Evolutionary conservation across 2,797 vertebrate genomes (phyloP).

Genomic region (Macropus fuliginosus): DNA sequence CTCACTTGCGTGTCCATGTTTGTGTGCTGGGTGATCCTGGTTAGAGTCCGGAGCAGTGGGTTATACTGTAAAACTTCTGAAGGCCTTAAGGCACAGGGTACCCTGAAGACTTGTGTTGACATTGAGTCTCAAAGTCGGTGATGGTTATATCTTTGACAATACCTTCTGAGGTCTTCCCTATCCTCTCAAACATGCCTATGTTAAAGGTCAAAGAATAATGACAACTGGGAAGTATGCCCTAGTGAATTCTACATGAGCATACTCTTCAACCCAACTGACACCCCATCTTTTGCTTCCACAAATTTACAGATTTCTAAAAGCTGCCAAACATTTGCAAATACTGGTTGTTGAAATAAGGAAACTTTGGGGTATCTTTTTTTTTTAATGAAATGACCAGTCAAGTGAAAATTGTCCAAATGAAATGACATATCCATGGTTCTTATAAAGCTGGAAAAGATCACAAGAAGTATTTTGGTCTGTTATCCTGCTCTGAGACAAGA

Average conservation of each 20-base stretch:
- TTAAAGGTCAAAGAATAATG: not conserved
- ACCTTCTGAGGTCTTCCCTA: not conserved
- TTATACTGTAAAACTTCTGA: not conserved
- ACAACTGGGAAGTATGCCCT: not conserved
- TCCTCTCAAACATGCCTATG: not conserved
- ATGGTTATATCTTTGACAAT: not conserved
- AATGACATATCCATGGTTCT: not conserved
- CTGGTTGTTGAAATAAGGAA: not conserved
- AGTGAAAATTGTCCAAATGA: not conserved
- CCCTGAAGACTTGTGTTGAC: not conserved
- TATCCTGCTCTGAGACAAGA: not conserved
- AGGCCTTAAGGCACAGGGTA: not conserved
- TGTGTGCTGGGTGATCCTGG: not conserved
- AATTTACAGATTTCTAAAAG: not conserved
- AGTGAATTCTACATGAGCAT: conserved; percentile 17
- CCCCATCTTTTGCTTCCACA: not conserved
- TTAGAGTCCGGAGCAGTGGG: not conserved
- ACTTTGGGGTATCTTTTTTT: not conserved
- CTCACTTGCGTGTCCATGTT: not conserved
- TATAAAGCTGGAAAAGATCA: not conserved
- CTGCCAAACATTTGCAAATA: not conserved
- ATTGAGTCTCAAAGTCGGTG: not conserved
- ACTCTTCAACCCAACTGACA: not conserved
- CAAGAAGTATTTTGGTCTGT: not conserved
- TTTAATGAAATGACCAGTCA: not conserved